A percentile compares a stretch with the other conserved stretches of the same genome.
These are phyloP conservation scores for Cyclina sinensis DNA, from an alignment of 1,140 invertebrate species.

Conservation along the genomic window DNA sequence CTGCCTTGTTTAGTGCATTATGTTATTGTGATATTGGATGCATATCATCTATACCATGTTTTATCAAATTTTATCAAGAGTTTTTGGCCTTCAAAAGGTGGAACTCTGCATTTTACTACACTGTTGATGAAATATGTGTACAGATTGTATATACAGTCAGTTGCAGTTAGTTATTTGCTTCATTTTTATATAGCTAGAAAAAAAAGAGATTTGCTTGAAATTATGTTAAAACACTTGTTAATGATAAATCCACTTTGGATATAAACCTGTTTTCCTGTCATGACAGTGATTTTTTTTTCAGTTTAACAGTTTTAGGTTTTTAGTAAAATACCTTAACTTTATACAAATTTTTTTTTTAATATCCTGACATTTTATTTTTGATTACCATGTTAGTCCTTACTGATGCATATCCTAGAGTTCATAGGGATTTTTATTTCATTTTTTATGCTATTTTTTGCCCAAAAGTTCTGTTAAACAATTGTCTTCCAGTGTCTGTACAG, in stretches of 20 bases:
- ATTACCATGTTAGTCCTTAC: not conserved
- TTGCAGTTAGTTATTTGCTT: too few species aligned
- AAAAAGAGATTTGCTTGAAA: too few species aligned
- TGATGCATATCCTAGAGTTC: too few species aligned
- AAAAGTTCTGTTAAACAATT: not conserved
- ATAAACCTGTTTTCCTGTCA: not conserved
- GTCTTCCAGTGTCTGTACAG: not conserved
- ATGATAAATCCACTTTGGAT: not conserved
- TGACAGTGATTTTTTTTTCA: not conserved
- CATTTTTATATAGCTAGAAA: too few species aligned
- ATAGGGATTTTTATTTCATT: too few species aligned
- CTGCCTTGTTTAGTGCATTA: not conserved
- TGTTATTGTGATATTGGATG: slow-evolving; percentile 29
- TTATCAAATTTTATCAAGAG: not conserved
- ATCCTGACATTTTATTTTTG: not conserved
- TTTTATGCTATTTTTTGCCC: too few species aligned
- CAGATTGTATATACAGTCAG: not conserved
- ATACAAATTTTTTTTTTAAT: not conserved
- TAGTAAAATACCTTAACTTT: too few species aligned
- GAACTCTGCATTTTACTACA: slow-evolving; percentile 14
- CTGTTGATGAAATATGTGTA: not conserved
- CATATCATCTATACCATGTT: slow-evolving; percentile 35
- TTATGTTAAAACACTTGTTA: slow-evolving; percentile 4
- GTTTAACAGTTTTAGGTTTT: slow-evolving; percentile 3
- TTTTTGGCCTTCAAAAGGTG: slow-evolving; percentile 29